Evolutionary conservation across 1,140 invertebrate genomes (phyloP).

Genomic region (Adelges cooleyi): DNA sequence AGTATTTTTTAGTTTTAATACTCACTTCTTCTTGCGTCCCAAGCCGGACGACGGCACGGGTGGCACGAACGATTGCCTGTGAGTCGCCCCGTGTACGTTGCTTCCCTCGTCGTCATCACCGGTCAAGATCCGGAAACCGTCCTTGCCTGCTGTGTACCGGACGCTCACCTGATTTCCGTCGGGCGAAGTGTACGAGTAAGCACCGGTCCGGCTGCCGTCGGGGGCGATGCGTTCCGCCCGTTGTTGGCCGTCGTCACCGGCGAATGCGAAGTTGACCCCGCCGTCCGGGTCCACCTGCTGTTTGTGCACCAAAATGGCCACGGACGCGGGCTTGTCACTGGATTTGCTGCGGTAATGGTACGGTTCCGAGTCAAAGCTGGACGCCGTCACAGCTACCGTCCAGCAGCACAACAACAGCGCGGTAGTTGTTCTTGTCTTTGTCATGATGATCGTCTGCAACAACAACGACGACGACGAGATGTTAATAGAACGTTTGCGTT

Average conservation of each 20-base stretch:
- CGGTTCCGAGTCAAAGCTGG: too few relatives aligned
- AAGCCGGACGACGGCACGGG: neutral
- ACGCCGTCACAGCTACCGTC: too few relatives aligned
- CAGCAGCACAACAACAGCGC: too few relatives aligned
- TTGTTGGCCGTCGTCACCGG: conserved; percentile 52
- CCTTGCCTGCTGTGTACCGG: conserved; percentile 43
- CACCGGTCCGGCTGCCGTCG: conserved; percentile 50
- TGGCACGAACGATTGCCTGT: neutral
- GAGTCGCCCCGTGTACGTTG: neutral
- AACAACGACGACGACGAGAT: too few relatives aligned
- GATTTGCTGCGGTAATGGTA: too few relatives aligned
- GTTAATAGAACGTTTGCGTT: too few relatives aligned
- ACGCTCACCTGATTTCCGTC: conserved; percentile 45
- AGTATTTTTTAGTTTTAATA: too few relatives aligned
- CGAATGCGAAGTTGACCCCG: conserved; percentile 50
- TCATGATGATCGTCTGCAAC: too few relatives aligned
- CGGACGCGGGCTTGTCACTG: too few relatives aligned
- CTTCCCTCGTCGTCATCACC: conserved; percentile 36
- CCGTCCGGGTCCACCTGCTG: conserved; percentile 43
- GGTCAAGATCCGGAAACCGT: conserved; percentile 38
- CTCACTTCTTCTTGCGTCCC: neutral
- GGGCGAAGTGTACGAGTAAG: conserved; percentile 51
- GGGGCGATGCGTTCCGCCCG: conserved; percentile 51
- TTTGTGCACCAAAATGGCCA: conserved; percentile 38
- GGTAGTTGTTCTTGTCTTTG: too few relatives aligned